These are phyloP conservation scores for Diaprepes abbreviatus DNA, from an alignment of 2,888 invertebrate genomes.

Conservation along the genomic window DNA sequence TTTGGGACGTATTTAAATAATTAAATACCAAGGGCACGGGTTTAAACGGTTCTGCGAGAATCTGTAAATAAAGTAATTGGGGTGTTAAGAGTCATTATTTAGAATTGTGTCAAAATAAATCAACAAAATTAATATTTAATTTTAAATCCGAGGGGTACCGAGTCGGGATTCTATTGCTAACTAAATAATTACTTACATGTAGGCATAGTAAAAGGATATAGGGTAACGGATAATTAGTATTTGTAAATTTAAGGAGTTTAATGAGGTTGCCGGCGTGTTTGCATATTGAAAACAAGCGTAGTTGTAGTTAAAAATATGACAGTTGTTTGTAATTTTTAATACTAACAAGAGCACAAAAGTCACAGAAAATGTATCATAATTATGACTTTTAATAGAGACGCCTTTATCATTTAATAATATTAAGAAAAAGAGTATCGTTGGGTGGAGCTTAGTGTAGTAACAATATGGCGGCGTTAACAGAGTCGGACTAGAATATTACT, in stretches of 20 bases:
- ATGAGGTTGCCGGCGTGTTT: no score
- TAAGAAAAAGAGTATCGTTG: no score
- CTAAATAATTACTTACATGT: background rate
- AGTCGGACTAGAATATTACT: no score
- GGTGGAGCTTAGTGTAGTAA: no score
- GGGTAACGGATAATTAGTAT: background rate
- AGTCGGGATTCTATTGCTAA: constrained; percentile 1
- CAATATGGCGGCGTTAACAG: no score
- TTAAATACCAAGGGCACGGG: constrained; percentile 12
- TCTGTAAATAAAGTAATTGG: constrained; percentile 17
- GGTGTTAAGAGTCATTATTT: constrained; percentile 14
- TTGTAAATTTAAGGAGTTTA: background rate
- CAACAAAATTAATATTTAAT: constrained; percentile 13
- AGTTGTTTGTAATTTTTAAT: no score
- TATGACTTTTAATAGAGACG: no score
- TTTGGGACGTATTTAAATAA: constrained; percentile 14
- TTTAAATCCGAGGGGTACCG: constrained; percentile 2
- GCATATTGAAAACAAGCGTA: no score
- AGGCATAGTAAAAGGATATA: background rate
- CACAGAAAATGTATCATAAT: no score
- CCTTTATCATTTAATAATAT: no score
- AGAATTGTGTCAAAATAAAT: constrained; percentile 12
- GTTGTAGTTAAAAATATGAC: no score
- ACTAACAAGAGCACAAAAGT: no score
- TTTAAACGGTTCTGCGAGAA: constrained; percentile 3